Base-by-base conservation (phyloP, 2,113 vertebrate species). In the Myiopsitta monachus region DNA sequence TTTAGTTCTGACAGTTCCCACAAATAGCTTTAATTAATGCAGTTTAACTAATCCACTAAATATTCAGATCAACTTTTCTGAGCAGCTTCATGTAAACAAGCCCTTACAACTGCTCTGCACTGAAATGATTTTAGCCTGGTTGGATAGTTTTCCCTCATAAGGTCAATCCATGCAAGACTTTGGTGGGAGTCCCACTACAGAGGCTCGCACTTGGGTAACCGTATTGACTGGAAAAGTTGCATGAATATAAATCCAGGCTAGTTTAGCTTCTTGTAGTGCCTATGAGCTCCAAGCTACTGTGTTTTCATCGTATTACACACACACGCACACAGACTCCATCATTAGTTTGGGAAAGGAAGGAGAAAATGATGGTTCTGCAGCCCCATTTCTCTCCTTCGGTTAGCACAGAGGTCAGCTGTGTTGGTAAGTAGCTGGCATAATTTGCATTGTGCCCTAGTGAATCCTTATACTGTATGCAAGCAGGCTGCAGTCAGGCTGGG, bases 41-140 rank as follows among this genome's bases (percentile, higher is more conserved):
- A 82, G 77, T 95, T 94, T 92, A 83, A 91, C 89, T 92, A 94
- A 95, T 96, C 87, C 59, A 82, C 52, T 92, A 92, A 87, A 95
- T 94, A 90, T 95, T 90, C 70, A 76, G 84, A 95, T 96, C 87
- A 95, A 91, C 95, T 91, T 95, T 95, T 95, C 91, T 52, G 62
- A 89, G 69, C n/a, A 76, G 73, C 51, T 81, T 76, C 47, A 0
- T 64, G 73, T 83, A 95, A 95, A 89, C 77, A 78, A 93, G 75
- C 44, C 91, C 31, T 72, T 74, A 83, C 59, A 70, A 87, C 44
- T 70, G 27, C 44, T 87, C 70, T 73, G 73, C 68, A 28, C 73
- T 83, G 86, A 83, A 93, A 74, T 83, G 27, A 10, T 95, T 95
- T 64, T 51, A 62, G 8, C 36, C 73, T 69, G 88, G 59, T 80